A percentile compares a stretch with the other conserved stretches of the same genome.
Conservation (phyloP, 2,113 vertebrate species). For the Microcebus tavaratra region DNA sequence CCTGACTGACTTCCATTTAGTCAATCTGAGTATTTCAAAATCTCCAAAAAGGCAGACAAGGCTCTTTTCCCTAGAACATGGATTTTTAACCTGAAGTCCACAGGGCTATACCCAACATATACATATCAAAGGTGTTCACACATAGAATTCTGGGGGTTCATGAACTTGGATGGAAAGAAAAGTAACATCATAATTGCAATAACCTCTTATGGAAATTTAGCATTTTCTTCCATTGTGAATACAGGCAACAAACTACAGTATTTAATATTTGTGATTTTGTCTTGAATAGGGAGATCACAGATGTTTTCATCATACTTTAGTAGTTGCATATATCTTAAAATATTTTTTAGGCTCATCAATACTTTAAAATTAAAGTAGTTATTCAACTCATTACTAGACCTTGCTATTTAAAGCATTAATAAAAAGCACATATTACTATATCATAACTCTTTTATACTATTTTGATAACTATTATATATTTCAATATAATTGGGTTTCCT, state of each 20-base stretch:
- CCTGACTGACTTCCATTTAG: background rate
- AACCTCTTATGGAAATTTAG: background rate
- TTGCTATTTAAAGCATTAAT: slow-evolving; percentile 2
- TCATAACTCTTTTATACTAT: background rate
- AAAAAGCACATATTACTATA: background rate
- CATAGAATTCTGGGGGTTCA: background rate
- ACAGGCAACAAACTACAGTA: background rate
- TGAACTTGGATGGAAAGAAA: background rate
- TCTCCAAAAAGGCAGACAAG: slow-evolving; percentile 15
- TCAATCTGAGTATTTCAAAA: background rate
- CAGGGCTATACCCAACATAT: background rate
- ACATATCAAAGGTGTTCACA: background rate
- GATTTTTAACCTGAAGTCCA: slow-evolving; percentile 23
- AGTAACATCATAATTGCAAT: background rate
- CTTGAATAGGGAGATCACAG: background rate
- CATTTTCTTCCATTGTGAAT: slow-evolving; percentile 2
- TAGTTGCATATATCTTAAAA: background rate
- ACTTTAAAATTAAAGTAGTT: slow-evolving; percentile 31
- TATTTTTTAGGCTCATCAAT: background rate
- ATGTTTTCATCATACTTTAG: background rate
- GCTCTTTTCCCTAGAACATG: background rate
- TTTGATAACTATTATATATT: background rate
- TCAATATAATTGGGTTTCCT: background rate
- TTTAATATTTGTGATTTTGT: background rate
- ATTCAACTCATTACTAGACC: background rate